Base-by-base conservation (phyloP, 30 jellyfish, hydroid and myxozoan genomes). In the Pelagia noctiluca region DNA sequence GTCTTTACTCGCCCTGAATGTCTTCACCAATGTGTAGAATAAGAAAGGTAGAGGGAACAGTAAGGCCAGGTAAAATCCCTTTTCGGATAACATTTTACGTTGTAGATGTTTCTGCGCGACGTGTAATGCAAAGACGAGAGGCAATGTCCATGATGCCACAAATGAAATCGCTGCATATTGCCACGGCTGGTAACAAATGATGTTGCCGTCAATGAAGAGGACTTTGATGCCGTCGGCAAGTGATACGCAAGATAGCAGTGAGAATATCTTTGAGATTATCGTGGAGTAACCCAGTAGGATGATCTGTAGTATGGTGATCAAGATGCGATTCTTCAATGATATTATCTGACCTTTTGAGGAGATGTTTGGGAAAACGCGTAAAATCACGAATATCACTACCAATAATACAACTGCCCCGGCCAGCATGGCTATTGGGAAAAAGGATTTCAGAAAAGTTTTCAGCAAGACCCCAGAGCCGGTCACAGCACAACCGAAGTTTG, bases 261-360 rank as follows among this genome's bases (percentile, higher is more conserved):
- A 25, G 30, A 67, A 33, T 23, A 32, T 29, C 29, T 67, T 23
- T 11, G 80, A 67, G 19, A 60, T 67, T 1, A 67, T 18, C 5
- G 80, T 67, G 16, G 75, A 63, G 29, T 63, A 63, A 22, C 75
- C 75, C 23, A 63, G 75, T 47, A 63, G 37, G 26, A 34, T 67
- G 30, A 31, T 35, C 19, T 67, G 80, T 31, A 67, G 34, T 0
- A 37, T 28, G 11, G 57, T 47, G 11, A 47, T 60, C 23, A 67
- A 31, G 1, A 67, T 8, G 22, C 53, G 37, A 67, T n/a, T 19
- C 53, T 33, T 30, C 60, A 67, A 67, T 32, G 19, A n/a, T 19
- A 28, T 21, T 18, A 42, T 16, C 19, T 67, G 18, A 23, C 13
- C 22, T 2, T 28, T 29, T 19, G 30, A 3, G 60, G 10, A 28